phyloP scores from a whole-genome alignment of 2,113 vertebrate genomes.

The Centropus unirufus region DNA sequence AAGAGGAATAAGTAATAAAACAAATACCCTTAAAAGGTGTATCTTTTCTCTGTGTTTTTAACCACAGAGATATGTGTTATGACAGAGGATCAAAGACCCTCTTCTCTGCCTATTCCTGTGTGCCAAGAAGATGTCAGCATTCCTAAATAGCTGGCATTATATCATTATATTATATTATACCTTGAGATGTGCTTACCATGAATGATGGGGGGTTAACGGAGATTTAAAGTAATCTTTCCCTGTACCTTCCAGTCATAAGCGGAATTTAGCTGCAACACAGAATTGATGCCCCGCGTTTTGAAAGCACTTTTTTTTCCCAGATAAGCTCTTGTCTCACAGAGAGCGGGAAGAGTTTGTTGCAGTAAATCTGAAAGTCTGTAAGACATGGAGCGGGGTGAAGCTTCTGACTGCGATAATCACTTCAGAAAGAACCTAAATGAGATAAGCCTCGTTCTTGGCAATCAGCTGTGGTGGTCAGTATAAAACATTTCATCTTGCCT shows the following conservation, averaged over 20 bases:
- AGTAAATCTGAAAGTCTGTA: neutral
- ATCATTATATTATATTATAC: neutral
- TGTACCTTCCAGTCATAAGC: neutral
- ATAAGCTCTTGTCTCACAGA: neutral
- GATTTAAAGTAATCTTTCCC: neutral
- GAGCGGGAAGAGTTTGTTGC: neutral
- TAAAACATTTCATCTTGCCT: neutral
- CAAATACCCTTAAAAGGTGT: neutral
- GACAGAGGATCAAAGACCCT: neutral
- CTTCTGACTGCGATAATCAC: neutral
- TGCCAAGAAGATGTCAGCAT: neutral
- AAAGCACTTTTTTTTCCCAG: neutral
- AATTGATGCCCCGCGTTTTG: neutral
- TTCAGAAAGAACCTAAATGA: neutral
- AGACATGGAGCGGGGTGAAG: neutral
- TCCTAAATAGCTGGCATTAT: neutral
- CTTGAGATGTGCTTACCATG: neutral
- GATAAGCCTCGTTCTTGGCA: neutral
- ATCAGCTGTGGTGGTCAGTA: neutral
- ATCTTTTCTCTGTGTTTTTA: neutral
- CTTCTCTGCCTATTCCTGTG: neutral
- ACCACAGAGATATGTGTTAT: neutral
- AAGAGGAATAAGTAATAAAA: neutral
- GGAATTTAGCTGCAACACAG: constrained; percentile 22
- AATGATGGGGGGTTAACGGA: neutral